Base-by-base conservation (phyloP, 2,888 invertebrate species). In the Nasonovia ribisnigri region DNA sequence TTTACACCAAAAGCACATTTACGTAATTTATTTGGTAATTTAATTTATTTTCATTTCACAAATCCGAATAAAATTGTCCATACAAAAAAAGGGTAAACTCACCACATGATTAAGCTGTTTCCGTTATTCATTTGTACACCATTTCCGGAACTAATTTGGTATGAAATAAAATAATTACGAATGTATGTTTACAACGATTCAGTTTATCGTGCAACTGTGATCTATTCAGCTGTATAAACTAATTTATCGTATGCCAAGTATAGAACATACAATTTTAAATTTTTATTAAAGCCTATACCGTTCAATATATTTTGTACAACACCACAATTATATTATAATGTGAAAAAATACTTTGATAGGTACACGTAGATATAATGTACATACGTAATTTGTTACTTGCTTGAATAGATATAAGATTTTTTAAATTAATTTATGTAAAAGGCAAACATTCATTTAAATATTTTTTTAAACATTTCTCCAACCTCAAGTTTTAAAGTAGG, bases 31-130 rank as follows among this genome's bases (percentile, higher is more conserved):
- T 84, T 91, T 42, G 20, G 10, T 48, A 43, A 43, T 54, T 60
- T 36, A 51, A 36, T 92, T 86, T 57, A 57, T 86, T 86, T 54
- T 91, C 26, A 46, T 86, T 60, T 57, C 36, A 77, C 87, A 67
- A 88, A 92, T 77, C 29, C 51, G 2, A 51, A 24, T 88, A 48
- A 88, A 92, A 92, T 51, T 29, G 51, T 77, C 51, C 43, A 29
- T 88, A 10, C 51, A 88, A 92, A 4, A 88, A 92, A 88, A 88
- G 16, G 54, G 43, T 90, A 51, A 42, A 51, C 88, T 88, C 51
- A 42, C 92, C 67, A 67, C 67, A 77, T 77, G 77, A 92, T 92
- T 92, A 92, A 88, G n/a, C 67, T 24, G 92, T 88, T 92, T 92
- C 92, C 92, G 67, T 77, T 92, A 88, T 92, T 60, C 57, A 87